Base-by-base conservation (phyloP, 2,113 vertebrate species). In the Stegastes partitus region DNA sequence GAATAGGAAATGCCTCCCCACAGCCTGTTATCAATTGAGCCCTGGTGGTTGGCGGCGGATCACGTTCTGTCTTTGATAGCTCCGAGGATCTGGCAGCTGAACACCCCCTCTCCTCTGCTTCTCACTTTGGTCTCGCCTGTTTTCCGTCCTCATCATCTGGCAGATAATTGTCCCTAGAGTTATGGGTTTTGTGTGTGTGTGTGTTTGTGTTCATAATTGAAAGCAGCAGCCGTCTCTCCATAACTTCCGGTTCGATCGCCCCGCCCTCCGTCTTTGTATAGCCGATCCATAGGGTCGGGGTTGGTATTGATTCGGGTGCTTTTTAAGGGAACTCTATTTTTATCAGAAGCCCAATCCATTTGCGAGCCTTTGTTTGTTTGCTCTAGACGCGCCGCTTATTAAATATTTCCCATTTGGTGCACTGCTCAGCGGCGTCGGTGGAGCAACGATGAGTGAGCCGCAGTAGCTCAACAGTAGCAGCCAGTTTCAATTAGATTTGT, bases 111-210 rank as follows among this genome's bases (percentile, higher is more conserved):
- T 71, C 34, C 78, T 69, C 25, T 59, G 18, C 83, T 47, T 72
- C 74, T 55, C 77, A 68, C 87, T 88, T 83, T 86, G 77, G 81
- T 89, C 88, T 82, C 10, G 72, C 79, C 90, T 90, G 69, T 58
- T 90, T 90, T 89, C 87, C 70, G 26, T 81, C 77, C 71, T 82
- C 76, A 81, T 85, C 85, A 86, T 92, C 88, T 93, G 91, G 87
- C 19, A 73, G 71, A 87, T 91, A 91, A 92, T 93, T 91, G 84
- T 86, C 66, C 70, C 83, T 82, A 83, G 76, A 74, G 83, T 84
- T 82, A 78, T 74, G 82, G 76, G 44, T 44, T 77, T 75, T 62
- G 61, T 70, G 61, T n/a, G n/a, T n/a, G n/a, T n/a, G n/a, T 82
- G 81, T 68, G 79, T 82, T 11, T 77, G 77, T 47, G 77, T 76